Percentiles rank a stretch among this genome's conserved stretches.
phyloP scores from a whole-genome alignment of 2,797 vertebrate species.

The Girardinus metallicus region DNA sequence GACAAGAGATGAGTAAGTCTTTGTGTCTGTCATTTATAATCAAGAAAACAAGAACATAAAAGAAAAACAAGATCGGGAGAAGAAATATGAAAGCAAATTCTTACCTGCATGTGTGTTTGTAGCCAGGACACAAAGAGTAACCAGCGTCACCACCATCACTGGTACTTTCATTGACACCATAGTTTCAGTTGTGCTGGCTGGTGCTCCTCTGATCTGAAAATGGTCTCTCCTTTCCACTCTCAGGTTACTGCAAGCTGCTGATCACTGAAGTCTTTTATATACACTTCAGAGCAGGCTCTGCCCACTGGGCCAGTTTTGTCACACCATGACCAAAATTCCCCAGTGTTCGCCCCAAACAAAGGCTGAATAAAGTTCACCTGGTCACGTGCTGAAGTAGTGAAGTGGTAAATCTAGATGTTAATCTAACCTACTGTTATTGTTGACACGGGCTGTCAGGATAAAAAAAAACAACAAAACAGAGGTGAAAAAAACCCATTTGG shows the following conservation, averaged over 20 bases:
- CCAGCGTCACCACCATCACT: conserved; percentile 31
- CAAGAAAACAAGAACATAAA: not conserved
- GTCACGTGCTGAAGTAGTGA: not conserved
- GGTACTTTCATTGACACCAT: conserved; percentile 64
- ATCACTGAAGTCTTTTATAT: conserved; percentile 29
- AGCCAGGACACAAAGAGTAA: conserved; percentile 50
- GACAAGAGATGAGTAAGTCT: not conserved
- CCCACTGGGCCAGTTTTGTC: not conserved
- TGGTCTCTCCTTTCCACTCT: not conserved
- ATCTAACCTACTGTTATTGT: not conserved
- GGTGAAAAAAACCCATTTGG: not conserved
- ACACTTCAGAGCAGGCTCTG: not conserved
- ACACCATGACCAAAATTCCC: conserved; percentile 6
- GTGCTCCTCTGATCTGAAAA: conserved; percentile 31
- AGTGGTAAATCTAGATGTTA: not conserved
- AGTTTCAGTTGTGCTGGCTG: conserved; percentile 20
- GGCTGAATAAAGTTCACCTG: not conserved
- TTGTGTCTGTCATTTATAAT: not conserved
- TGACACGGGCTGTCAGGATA: not conserved
- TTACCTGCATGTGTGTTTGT: conserved; percentile 59
- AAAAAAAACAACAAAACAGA: not conserved
- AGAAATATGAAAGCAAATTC: not conserved
- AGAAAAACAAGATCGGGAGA: no score
- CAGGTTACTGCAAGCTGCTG: conserved; percentile 1
- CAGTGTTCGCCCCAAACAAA: conserved; percentile 6